These are phyloP conservation scores for Thymelicus lineola DNA, from an alignment of 2,888 invertebrate genomes.

Conservation along the genomic window DNA sequence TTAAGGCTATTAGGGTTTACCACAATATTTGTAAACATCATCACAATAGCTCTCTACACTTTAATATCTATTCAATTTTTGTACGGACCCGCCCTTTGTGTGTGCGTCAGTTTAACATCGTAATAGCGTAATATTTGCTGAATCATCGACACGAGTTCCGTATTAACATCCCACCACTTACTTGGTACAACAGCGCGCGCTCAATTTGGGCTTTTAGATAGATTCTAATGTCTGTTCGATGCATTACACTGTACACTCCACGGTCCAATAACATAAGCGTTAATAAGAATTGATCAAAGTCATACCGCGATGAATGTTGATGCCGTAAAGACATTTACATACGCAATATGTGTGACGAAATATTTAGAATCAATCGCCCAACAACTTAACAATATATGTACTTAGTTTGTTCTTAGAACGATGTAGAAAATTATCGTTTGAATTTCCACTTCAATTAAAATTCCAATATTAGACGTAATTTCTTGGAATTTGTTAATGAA, in stretches of 20 bases:
- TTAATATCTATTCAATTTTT: conserved; percentile 29
- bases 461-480: background rate
- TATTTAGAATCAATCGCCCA: background rate
- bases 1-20: conserved; percentile 42
- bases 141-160: conserved; percentile 54
- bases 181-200: conserved; percentile 49
- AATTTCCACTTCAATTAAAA: background rate
- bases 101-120: conserved; percentile 34
- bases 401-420: conserved; percentile 9
- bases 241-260: conserved; percentile 1
- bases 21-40: conserved; percentile 37
- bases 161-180: conserved; percentile 61
- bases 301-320: background rate
- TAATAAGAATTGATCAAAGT: conserved; percentile 11
- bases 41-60: conserved; percentile 19
- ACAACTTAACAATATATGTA: conserved; percentile 9
- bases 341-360: conserved; percentile 16
- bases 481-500: background rate
- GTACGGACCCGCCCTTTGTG: conserved; percentile 36
- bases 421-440: background rate
- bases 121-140: conserved; percentile 53
- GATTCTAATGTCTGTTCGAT: conserved; percentile 4
- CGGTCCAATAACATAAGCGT: conserved; percentile 12
- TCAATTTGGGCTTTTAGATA: conserved; percentile 23
- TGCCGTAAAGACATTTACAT: conserved; percentile 12